A percentile compares a stretch with the other conserved stretches of the same genome.
Conservation (phyloP, 1,140 invertebrate species). For the Maniola jurtina region DNA sequence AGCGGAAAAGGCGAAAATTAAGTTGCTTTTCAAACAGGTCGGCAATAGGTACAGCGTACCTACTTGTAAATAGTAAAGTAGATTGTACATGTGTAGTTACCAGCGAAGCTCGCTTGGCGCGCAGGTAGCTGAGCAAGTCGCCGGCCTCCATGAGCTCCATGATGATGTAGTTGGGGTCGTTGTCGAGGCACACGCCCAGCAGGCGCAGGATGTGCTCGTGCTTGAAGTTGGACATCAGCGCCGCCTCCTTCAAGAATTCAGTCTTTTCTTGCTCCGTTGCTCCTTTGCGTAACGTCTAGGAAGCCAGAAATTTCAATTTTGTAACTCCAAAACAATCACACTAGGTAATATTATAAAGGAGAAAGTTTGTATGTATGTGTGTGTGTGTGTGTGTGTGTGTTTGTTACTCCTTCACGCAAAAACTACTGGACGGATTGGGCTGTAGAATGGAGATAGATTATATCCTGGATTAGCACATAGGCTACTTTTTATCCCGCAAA, state of each 20-base stretch:
- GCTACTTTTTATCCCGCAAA: no score
- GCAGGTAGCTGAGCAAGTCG: conserved; percentile 93
- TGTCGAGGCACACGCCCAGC: conserved; percentile 95
- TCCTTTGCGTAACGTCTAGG: conserved; percentile 93
- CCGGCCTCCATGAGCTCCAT: conserved; percentile 98
- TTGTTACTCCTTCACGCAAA: no score
- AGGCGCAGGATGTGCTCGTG: conserved; percentile 96
- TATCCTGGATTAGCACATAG: no score
- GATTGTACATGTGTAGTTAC: conserved; percentile 69
- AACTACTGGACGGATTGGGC: no score
- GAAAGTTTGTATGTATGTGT: no score
- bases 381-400: no score
- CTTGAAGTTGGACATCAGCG: conserved; percentile 98
- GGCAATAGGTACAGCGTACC: no score
- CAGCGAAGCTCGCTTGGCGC: conserved; percentile 84
- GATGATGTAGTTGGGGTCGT: conserved; percentile 94
- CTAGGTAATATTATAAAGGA: no score
- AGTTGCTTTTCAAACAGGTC: no score
- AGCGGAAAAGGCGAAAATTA: no score
- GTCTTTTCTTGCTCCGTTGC: conserved; percentile 93
- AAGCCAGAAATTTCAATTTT: conserved; percentile 19
- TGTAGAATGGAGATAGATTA: no score
- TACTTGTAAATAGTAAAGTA: neutral
- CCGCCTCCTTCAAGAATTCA: conserved; percentile 97
- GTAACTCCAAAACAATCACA: neutral